Conservation (phyloP, 2,797 vertebrate species). For the Microchirus variegatus region DNA sequence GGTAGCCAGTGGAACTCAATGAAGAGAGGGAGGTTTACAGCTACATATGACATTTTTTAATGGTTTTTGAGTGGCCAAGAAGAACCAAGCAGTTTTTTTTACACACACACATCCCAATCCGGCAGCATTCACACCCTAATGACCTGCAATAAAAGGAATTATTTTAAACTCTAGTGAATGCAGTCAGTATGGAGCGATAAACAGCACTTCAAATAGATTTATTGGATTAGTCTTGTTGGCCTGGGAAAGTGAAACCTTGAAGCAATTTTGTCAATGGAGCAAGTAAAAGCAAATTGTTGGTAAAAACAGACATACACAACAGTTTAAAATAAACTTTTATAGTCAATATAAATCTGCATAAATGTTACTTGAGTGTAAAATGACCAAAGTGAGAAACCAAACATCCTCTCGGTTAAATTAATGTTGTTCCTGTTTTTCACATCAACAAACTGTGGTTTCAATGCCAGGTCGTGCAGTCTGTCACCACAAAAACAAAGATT, state of each 20-base stretch:
- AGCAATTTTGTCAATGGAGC: neutral
- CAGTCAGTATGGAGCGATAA: neutral
- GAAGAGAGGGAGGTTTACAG: too few relatives aligned
- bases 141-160: constrained; percentile 24
- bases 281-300: constrained; percentile 1
- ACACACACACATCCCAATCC: neutral
- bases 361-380: constrained; percentile 13
- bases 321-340: neutral
- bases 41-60: too few relatives aligned
- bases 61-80: too few relatives aligned
- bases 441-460: neutral
- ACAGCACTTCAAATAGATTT: constrained; percentile 7
- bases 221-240: constrained; percentile 16
- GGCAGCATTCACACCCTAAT: constrained; percentile 35
- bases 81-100: too few relatives aligned
- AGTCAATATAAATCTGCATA: constrained; percentile 1
- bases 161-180: constrained; percentile 20
- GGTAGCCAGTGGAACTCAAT: too few relatives aligned
- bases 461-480: constrained; percentile 1
- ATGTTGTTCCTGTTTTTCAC: constrained; percentile 5
- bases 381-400: neutral
- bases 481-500: constrained; percentile 10
- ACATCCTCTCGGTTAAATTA: neutral
- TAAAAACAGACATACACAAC: neutral
- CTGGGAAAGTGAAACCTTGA: neutral